Conservation (phyloP, 2,113 vertebrate genomes). For the Clinocottus analis region DNA sequence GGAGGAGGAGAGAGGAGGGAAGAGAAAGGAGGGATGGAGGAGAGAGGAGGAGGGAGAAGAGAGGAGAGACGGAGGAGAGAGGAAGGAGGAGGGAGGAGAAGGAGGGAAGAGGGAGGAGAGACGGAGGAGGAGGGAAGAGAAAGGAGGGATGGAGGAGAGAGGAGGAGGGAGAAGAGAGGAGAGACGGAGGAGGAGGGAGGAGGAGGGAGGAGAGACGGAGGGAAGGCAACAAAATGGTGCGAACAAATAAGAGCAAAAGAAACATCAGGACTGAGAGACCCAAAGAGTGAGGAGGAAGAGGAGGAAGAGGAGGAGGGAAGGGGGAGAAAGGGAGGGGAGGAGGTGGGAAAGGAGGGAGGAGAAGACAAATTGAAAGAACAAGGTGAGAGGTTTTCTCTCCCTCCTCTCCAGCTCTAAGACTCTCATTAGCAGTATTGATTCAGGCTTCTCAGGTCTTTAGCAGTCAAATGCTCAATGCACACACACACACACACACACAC, state of each 20-base stretch:
- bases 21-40: too few species aligned
- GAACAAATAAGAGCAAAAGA: conserved; percentile 19
- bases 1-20: background rate
- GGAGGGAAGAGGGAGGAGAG: background rate
- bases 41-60: background rate
- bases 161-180: background rate
- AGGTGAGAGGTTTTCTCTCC: conserved; percentile 75
- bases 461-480: conserved; percentile 71
- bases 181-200: background rate
- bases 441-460: conserved; percentile 77
- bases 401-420: conserved; percentile 73
- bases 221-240: conserved; percentile 46
- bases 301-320: conserved; percentile 23
- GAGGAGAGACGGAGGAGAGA: background rate
- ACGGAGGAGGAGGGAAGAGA: too few species aligned
- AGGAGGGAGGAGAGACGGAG: background rate
- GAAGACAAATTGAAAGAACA: conserved; percentile 70
- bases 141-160: conserved; percentile 7
- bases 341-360: conserved; percentile 43
- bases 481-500: conserved; percentile 12
- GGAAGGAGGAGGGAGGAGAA: background rate
- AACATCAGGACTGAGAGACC: conserved; percentile 10
- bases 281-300: background rate
- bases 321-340: conserved; percentile 39
- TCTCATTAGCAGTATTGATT: conserved; percentile 83